A percentile compares a stretch with the other conserved stretches of the same genome.
Evolutionary conservation across 2,113 vertebrate genomes (phyloP).

Genomic region (Capricornis sumatraensis): DNA sequence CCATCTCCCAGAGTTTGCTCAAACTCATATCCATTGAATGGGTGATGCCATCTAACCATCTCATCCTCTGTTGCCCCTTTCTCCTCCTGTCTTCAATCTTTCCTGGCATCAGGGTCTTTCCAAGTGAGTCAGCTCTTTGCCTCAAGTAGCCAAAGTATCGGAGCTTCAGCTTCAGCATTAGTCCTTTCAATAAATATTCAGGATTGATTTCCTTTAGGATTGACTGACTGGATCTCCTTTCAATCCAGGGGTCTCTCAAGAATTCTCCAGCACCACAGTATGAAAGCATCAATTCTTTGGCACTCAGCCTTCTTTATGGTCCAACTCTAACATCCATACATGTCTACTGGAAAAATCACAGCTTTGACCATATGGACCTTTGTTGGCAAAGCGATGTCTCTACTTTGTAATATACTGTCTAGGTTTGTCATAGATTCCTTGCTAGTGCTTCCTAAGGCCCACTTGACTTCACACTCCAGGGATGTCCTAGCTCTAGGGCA

Average conservation of each 20-base stretch:
- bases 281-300: neutral
- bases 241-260: neutral
- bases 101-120: neutral
- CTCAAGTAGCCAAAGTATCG: neutral
- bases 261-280: neutral
- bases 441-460: neutral
- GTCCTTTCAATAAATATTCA: neutral
- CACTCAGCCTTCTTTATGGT: neutral
- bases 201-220: neutral
- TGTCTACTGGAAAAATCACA: neutral
- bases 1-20: neutral
- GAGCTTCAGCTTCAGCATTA: neutral
- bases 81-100: neutral
- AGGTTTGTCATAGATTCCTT: neutral
- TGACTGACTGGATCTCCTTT: neutral
- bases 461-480: neutral
- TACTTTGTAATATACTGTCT: neutral
- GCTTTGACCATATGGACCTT: neutral
- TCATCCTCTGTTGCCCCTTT: neutral
- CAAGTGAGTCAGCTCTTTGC: neutral
- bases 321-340: neutral
- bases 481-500: fast-evolving
- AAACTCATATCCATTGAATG: neutral
- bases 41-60: neutral
- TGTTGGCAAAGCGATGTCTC: neutral